Evolutionary conservation across 2,888 invertebrate genomes (phyloP), one percentile per base, ranked within the genome.

Genomic region (Anthophora plumipes): DNA sequence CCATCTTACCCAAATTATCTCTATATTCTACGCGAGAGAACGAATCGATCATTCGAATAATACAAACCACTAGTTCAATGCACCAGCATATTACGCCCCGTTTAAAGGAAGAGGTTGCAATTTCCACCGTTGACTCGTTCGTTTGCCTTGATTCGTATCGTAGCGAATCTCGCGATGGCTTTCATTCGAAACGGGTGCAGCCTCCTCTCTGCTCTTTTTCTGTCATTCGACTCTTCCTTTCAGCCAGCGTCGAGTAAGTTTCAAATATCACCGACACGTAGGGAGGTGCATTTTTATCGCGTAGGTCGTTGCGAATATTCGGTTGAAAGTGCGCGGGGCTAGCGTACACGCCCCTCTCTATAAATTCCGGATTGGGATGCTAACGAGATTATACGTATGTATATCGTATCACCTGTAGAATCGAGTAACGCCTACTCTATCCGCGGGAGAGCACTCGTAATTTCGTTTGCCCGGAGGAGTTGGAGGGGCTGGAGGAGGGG

Each of bases 401-500:
- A 61, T 52, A 46, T 55, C 43, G 54, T 37, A 37, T 72, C 60
- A 74, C 70, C 74, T 52, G 61, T 75, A 46, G 60, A 72, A 61
- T 37, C 11, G 72, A 25, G 14, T n/a, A 12, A 54, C 43, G 59
- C 17, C n/a, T 6, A 43, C 43, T n/a, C 41, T 0, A 22, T n/a
- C 17, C 75, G 75, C 46, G 2, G n/a, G 46, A 22, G 46, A n/a
- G 60, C 46, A 39, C 54, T 75, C 25, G 60, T 54, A 72, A 75
- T 75, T 75, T 55, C 41, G 43, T 72, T 75, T 50, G 43, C 60
- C 31, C 31, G 31, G 31, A 31, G 31, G 31, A 31, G 31, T 4
- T 31, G 31, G 2, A 31, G 31, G 31, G 4, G 31, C 31, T 31
- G 31, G 2, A 31, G 31, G 31, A 31, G 31, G 50, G 5, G 37